Percentiles rank a stretch among this genome's conserved stretches.
Evolutionary conservation across 2,113 vertebrate species (phyloP).

Genomic region (Poeciliopsis turrubarensis): DNA sequence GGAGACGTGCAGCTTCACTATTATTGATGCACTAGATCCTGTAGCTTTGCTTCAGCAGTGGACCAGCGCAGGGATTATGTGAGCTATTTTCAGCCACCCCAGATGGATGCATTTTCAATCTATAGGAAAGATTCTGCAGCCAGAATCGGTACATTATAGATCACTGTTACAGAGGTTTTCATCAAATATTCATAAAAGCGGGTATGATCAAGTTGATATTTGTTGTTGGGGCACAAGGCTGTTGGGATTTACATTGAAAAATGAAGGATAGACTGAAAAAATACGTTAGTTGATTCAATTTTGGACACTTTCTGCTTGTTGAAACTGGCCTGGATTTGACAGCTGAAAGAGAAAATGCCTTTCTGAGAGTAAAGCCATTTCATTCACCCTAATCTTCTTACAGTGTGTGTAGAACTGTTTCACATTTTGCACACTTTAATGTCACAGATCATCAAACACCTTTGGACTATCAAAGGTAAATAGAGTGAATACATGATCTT

Average conservation of each 20-base stretch:
- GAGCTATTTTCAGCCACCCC: conserved; percentile 56
- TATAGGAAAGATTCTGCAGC: conserved; percentile 40
- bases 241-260: background rate
- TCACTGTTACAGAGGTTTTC: background rate
- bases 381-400: conserved; percentile 23
- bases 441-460: background rate
- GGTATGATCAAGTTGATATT: background rate
- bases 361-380: conserved; percentile 19
- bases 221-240: background rate
- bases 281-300: conserved; percentile 42
- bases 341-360: conserved; percentile 11
- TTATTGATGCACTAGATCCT: conserved; percentile 50
- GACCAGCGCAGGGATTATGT: conserved; percentile 62
- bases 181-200: background rate
- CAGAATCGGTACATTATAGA: conserved; percentile 7
- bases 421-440: background rate
- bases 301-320: conserved; percentile 7
- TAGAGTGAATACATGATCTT: background rate
- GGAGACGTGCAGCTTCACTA: conserved; percentile 15
- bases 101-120: conserved; percentile 52
- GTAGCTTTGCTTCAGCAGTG: conserved; percentile 40
- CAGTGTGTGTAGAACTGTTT: background rate
- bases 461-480: background rate
- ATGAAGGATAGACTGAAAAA: conserved; percentile 19
- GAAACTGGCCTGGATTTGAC: conserved; percentile 5